Conservation (phyloP, 2,888 invertebrate species). For the Meghimatium bilineatum region DNA sequence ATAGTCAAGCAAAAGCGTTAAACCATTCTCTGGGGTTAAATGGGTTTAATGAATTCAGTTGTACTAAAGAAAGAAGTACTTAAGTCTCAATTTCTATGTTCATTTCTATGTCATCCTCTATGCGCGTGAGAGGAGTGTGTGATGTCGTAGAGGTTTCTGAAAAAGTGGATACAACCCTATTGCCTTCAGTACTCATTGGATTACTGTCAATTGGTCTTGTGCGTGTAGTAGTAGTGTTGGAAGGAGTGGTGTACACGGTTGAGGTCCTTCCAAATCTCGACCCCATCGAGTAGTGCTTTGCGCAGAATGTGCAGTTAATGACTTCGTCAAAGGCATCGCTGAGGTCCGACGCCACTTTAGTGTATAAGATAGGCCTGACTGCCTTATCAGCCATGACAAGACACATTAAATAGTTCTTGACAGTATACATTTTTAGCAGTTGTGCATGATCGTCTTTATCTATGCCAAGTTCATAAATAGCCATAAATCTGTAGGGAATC, state of each 20-base stretch:
- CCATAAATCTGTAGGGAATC: constrained; percentile 62
- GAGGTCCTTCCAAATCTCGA: not conserved
- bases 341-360: constrained; percentile 68
- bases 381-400: constrained; percentile 65
- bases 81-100: not conserved
- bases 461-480: constrained; percentile 57
- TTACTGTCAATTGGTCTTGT: not conserved
- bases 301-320: constrained; percentile 64
- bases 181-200: not conserved
- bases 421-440: constrained; percentile 46
- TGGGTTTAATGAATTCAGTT: not conserved
- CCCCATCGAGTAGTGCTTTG: constrained; percentile 17
- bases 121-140: constrained; percentile 33
- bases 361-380: constrained; percentile 67
- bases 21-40: not conserved
- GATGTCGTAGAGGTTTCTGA: constrained; percentile 36
- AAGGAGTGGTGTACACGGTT: not conserved
- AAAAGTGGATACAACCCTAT: constrained; percentile 1
- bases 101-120: constrained; percentile 21
- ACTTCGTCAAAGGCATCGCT: constrained; percentile 68
- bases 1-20: not conserved
- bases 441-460: constrained; percentile 30
- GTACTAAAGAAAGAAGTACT: not conserved
- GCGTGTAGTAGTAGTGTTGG: not conserved
- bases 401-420: constrained; percentile 57